These are phyloP conservation scores for Brachionus asplanchnoidis DNA, from an alignment of 1,140 invertebrate genomes.

Conservation along the genomic window DNA sequence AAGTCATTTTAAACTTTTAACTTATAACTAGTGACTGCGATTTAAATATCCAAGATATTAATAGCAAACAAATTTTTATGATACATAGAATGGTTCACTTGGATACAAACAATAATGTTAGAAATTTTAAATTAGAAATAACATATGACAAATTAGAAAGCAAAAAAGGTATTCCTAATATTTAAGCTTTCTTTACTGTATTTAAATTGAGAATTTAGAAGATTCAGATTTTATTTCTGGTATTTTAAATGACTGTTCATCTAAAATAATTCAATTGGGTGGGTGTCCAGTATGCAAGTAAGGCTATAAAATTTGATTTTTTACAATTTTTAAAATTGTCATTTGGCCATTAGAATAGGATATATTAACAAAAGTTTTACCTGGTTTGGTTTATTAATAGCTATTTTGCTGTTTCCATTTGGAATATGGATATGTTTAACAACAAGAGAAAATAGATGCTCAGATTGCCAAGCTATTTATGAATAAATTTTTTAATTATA, in stretches of 20 bases:
- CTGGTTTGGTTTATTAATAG: slow-evolving; percentile 72
- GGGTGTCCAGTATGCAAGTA: slow-evolving; percentile 62
- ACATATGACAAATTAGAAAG: neutral
- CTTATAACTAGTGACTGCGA: neutral
- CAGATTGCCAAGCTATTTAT: slow-evolving; percentile 76
- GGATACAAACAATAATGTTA: neutral
- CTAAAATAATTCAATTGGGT: neutral
- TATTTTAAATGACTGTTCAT: neutral
- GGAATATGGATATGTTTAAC: slow-evolving; percentile 75
- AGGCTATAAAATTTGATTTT: slow-evolving; percentile 66
- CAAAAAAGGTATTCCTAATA: neutral
- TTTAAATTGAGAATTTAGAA: neutral
- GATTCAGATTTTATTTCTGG: neutral
- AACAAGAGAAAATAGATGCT: slow-evolving; percentile 71
- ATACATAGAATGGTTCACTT: neutral
- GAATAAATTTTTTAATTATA: slow-evolving; percentile 50
- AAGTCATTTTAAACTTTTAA: neutral
- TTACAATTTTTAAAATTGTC: slow-evolving; percentile 42
- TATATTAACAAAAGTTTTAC: slow-evolving; percentile 52
- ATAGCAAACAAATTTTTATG: neutral
- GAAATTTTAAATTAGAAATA: neutral
- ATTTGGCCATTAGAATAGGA: neutral
- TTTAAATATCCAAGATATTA: neutral
- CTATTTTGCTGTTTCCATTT: slow-evolving; percentile 78
- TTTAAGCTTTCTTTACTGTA: neutral